phyloP scores from a whole-genome alignment of 2,797 vertebrate genomes.

The Falco berigora region DNA sequence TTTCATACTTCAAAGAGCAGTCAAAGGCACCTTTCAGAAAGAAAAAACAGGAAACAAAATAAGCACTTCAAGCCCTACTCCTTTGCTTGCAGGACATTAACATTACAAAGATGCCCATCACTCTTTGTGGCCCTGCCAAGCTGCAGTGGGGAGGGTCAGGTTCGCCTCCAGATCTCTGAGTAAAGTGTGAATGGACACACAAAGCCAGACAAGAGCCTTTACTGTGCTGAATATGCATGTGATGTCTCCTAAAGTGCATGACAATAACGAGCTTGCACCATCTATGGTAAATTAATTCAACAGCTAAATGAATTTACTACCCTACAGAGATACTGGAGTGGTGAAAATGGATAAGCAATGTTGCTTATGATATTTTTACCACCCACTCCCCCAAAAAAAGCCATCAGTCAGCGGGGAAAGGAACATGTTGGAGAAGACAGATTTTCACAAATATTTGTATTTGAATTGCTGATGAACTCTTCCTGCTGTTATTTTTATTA shows the following conservation, averaged over 20 bases:
- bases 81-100: background rate
- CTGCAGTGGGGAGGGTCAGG: background rate
- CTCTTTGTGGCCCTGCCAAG: background rate
- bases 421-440: conserved; percentile 56
- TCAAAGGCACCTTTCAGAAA: background rate
- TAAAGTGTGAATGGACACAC: background rate
- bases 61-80: background rate
- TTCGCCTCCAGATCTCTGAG: background rate
- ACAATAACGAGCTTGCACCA: background rate
- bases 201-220: background rate
- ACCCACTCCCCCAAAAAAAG: background rate
- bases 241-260: background rate
- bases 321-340: conserved; percentile 7
- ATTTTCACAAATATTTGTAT: conserved; percentile 65
- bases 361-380: conserved; percentile 11
- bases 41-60: background rate
- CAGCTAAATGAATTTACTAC: conserved; percentile 4
- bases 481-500: conserved; percentile 67
- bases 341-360: conserved; percentile 1
- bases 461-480: conserved; percentile 66
- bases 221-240: background rate
- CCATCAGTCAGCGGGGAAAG: background rate
- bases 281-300: conserved; percentile 37
- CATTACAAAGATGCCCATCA: fast-evolving
- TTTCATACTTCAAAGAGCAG: background rate